Base-by-base conservation (phyloP, 1,140 invertebrate genomes). In the Euwallacea similis region DNA sequence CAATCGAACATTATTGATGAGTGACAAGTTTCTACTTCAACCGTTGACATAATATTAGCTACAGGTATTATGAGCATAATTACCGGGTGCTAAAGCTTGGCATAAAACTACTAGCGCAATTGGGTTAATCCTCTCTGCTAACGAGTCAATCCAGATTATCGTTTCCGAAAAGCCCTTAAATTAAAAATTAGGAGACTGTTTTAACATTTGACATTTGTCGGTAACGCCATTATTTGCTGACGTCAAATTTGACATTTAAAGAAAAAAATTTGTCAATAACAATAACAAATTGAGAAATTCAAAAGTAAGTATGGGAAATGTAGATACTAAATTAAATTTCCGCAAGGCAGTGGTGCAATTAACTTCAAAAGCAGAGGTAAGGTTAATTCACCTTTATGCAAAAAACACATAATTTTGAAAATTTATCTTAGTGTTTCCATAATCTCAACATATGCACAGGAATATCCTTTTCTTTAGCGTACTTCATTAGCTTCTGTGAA, bases 261-360 rank as follows among this genome's bases (percentile, higher is more conserved):
- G n/a, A 58, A 44, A 70, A 55, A 53, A 64, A 62, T 6, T 47
- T 50, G 47, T 42, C 42, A 47, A 46, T 13, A 16, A 63, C 1
- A 50, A 44, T 33, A 50, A 50, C 46, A 50, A 50, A 11, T 50
- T 50, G 9, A 13, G 13, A 50, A 7, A 50, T 13, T 11, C 6
- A 50, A 11, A 50, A 50, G 41, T 71, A 81, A 84, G 80, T 80
- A 99, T 99, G 97, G 97, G 97, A 77, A 98, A 98, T 86, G 89
- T 94, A 47, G 97, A 98, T 82, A 97, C 96, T 53, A 98, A 98
- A 86, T 85, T 98, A 64, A 97, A 97, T 85, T 99, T 98, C 86
- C 88, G 96, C 71, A 97, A 98, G 85, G 96, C 97, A 76, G 96
- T 99, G 62, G 92, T 99, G 62, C 95, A 98, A 80, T 84, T 99